Percentiles rank a stretch among this genome's conserved stretches.
Evolutionary conservation across 2,113 vertebrate genomes (phyloP).

Genomic region (Strix uralensis): DNA sequence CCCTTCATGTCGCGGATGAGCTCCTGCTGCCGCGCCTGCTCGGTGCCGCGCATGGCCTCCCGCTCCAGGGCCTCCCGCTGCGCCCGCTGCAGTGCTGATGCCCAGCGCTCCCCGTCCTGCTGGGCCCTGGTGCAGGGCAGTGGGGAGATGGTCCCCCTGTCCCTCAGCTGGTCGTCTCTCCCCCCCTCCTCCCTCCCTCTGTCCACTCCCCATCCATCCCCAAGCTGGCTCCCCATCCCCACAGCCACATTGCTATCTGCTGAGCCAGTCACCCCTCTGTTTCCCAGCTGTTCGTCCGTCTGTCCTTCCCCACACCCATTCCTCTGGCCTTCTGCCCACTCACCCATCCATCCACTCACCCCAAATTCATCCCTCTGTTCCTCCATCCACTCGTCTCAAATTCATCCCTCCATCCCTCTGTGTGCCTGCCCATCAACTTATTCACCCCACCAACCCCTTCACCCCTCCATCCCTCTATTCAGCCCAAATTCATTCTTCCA

Average conservation of each 20-base stretch:
- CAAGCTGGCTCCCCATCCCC: background rate
- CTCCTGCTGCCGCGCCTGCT: constrained; percentile 66
- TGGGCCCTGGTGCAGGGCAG: constrained; percentile 41
- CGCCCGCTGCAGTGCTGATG: constrained; percentile 48
- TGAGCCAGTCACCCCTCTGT: rapidly evolving
- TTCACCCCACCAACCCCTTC: background rate
- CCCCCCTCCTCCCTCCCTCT: background rate
- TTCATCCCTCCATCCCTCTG: background rate
- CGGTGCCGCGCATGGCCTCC: background rate
- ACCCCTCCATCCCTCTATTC: background rate
- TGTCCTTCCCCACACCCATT: background rate
- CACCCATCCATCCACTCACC: background rate
- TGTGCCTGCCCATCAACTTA: background rate
- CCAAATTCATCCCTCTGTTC: background rate
- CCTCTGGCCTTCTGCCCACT: background rate
- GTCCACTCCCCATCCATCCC: background rate
- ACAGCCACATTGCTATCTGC: background rate
- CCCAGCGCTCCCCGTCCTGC: constrained; percentile 57
- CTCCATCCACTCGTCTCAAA: background rate
- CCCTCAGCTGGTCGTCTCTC: background rate
- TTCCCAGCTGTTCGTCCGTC: background rate
- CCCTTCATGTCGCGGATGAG: constrained; percentile 71
- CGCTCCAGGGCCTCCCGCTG: constrained; percentile 55
- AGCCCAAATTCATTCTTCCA: background rate
- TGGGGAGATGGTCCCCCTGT: background rate